phyloP scores from a whole-genome alignment of 1,140 invertebrate genomes.

The Lysiphlebus fabarum region DNA sequence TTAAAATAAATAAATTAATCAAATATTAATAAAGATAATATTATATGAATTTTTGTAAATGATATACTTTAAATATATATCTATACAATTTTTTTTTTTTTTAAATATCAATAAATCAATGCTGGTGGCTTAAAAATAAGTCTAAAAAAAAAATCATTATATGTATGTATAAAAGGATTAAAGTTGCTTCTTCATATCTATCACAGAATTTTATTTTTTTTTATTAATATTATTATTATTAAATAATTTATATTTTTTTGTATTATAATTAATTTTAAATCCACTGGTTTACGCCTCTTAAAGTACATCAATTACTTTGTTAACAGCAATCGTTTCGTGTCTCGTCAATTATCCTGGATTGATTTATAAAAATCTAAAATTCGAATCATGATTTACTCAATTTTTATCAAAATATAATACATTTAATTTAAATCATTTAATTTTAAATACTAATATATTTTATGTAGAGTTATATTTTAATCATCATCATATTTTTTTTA shows the following conservation, averaged over 20 bases:
- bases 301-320: slow-evolving; percentile 23
- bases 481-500: too few relatives aligned
- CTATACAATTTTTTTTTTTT: background rate
- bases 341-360: slow-evolving; percentile 22
- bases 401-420: background rate
- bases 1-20: too few relatives aligned
- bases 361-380: slow-evolving; percentile 15
- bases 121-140: slow-evolving; percentile 20
- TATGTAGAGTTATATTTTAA: too few relatives aligned
- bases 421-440: too few relatives aligned
- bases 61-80: too few relatives aligned
- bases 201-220: background rate
- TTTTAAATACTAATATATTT: too few relatives aligned
- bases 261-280: slow-evolving; percentile 10
- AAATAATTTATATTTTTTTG: background rate
- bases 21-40: too few relatives aligned
- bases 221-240: slow-evolving; percentile 5
- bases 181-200: background rate
- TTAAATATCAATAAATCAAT: slow-evolving; percentile 22
- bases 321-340: slow-evolving; percentile 24
- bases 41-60: too few relatives aligned
- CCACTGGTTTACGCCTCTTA: slow-evolving; percentile 24
- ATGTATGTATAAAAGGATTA: too few relatives aligned
- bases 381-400: slow-evolving; percentile 14
- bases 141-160: slow-evolving; percentile 2